phyloP scores from a whole-genome alignment of 2,888 invertebrate species.

The Anoncus sp. region DNA sequence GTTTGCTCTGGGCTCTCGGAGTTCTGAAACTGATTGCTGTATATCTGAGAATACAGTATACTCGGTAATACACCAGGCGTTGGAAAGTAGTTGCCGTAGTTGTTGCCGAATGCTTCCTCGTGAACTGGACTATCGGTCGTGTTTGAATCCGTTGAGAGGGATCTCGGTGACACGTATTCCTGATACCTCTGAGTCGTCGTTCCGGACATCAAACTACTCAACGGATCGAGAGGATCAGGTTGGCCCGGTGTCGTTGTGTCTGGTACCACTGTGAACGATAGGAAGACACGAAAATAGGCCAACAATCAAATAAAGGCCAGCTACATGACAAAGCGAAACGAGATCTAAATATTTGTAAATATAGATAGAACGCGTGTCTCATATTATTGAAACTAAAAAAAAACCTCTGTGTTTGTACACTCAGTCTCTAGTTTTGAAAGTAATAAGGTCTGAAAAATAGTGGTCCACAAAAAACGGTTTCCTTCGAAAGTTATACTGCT shows the following conservation, averaged over 20 bases:
- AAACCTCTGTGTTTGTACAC: too few species aligned
- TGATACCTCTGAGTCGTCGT: constrained; percentile 79
- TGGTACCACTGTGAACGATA: constrained; percentile 86
- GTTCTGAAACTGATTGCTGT: constrained; percentile 85
- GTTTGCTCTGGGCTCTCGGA: constrained; percentile 80
- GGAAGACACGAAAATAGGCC: neutral
- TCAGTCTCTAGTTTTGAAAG: too few species aligned
- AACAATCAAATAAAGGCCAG: neutral
- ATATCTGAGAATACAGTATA: constrained; percentile 92
- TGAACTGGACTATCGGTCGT: constrained; percentile 93
- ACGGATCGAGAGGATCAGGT: constrained; percentile 79
- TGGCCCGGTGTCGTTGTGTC: constrained; percentile 87
- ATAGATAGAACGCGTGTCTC: too few species aligned
- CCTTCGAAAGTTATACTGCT: too few species aligned
- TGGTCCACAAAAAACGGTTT: too few species aligned
- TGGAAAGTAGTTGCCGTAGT: constrained; percentile 87
- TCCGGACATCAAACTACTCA: constrained; percentile 78
- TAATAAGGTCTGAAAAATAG: too few species aligned
- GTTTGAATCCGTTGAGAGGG: constrained; percentile 92
- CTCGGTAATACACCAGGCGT: constrained; percentile 91
- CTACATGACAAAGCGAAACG: too few species aligned
- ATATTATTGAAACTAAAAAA: too few species aligned
- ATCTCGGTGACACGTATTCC: constrained; percentile 86
- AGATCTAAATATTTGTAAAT: too few species aligned
- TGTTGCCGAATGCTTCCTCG: constrained; percentile 87